Conservation (phyloP, 2,113 vertebrate species). For the Callaeas wilsoni region DNA sequence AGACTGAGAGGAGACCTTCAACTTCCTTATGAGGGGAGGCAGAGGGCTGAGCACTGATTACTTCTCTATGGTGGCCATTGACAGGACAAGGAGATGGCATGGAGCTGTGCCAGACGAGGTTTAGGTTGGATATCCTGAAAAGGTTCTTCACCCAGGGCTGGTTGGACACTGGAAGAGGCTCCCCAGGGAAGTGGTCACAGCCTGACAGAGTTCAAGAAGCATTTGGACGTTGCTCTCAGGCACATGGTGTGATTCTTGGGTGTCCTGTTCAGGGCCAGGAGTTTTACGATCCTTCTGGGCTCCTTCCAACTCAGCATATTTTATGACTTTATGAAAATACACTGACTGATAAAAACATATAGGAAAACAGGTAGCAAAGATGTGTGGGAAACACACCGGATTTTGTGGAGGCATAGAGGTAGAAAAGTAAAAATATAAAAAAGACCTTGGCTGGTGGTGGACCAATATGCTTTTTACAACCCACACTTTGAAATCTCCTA, state of each 20-base stretch:
- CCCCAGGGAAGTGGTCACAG: too few relatives aligned
- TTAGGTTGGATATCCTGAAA: neutral
- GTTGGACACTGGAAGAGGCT: neutral
- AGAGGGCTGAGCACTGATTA: neutral
- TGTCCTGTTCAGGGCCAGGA: neutral
- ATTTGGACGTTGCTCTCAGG: neutral
- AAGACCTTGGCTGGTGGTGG: neutral
- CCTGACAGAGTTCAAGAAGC: neutral
- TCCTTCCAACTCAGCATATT: neutral
- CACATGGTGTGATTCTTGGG: neutral
- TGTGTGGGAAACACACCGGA: neutral
- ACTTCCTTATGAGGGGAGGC: neutral
- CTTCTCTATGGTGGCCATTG: too few relatives aligned
- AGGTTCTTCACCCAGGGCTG: neutral
- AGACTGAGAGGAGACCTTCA: neutral
- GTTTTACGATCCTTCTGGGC: neutral
- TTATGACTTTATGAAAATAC: neutral
- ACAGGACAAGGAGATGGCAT: neutral
- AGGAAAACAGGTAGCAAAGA: neutral
- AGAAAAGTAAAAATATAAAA: neutral
- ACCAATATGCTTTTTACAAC: neutral
- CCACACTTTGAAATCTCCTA: neutral
- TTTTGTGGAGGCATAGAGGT: neutral
- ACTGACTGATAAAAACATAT: neutral
- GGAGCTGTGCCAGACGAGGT: neutral